Evolutionary conservation across 2,888 invertebrate species (phyloP).

Genomic region (Acanthococcus lagerstroemiae): DNA sequence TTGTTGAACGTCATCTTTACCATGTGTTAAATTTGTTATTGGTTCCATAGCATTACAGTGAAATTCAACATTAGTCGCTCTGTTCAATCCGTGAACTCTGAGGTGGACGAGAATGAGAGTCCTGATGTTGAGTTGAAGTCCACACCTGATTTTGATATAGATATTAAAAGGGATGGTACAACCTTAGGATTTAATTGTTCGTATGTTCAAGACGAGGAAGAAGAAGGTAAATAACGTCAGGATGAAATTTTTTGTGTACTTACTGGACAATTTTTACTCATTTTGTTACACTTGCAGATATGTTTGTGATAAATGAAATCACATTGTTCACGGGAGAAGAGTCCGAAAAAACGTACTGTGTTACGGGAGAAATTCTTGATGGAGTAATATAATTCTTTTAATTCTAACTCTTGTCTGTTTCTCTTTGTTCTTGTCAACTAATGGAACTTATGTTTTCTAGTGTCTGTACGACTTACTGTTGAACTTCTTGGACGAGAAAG

Average conservation of each 20-base stretch:
- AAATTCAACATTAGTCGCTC: slow-evolving; percentile 91
- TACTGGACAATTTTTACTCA: not conserved
- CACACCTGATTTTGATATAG: slow-evolving; percentile 83
- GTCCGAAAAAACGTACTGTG: slow-evolving; percentile 40
- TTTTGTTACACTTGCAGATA: slow-evolving; percentile 61
- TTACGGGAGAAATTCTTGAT: slow-evolving; percentile 89
- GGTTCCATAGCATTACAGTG: slow-evolving; percentile 55
- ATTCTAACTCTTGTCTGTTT: no score
- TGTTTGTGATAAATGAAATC: slow-evolving; percentile 88
- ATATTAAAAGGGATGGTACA: slow-evolving; percentile 64
- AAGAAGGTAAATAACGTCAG: not conserved
- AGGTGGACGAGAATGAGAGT: slow-evolving; percentile 53
- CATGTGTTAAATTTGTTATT: no score
- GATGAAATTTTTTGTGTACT: not conserved
- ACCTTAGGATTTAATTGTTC: slow-evolving; percentile 79
- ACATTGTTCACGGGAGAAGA: slow-evolving; percentile 52
- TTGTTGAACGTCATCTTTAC: no score
- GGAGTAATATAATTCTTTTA: slow-evolving; percentile 55
- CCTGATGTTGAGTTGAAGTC: slow-evolving; percentile 75
- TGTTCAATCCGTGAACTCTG: slow-evolving; percentile 55
- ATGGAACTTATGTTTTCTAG: no score
- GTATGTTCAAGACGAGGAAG: slow-evolving; percentile 47
- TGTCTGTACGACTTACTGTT: slow-evolving; percentile 88
- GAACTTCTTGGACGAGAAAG: slow-evolving; percentile 92
- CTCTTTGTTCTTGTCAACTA: slow-evolving; percentile 31